These are phyloP conservation scores for Prorops nasuta DNA, from an alignment of 1,140 invertebrate species.

Conservation along the genomic window DNA sequence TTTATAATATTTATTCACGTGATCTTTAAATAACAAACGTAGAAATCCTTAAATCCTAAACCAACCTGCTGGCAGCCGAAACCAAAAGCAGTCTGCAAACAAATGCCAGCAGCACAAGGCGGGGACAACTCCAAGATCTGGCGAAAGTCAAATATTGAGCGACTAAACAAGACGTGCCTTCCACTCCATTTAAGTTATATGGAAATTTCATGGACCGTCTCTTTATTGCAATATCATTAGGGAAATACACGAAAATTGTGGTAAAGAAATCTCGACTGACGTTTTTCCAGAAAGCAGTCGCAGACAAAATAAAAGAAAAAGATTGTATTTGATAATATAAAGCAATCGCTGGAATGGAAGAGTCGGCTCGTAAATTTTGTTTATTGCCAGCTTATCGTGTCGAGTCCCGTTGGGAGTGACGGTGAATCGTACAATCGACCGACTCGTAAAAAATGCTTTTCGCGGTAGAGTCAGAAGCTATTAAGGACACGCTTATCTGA, in stretches of 20 bases:
- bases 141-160: conserved; percentile 49
- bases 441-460: conserved; percentile 30
- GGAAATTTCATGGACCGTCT: no score
- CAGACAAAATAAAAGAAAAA: no score
- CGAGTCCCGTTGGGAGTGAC: no score
- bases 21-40: conserved; percentile 49
- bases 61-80: conserved; percentile 42
- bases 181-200: conserved; percentile 25
- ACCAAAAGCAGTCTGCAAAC: conserved; percentile 42
- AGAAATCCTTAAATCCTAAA: conserved; percentile 55
- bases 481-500: conserved; percentile 31
- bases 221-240: no score
- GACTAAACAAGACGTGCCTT: conserved; percentile 41
- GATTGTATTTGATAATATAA: no score
- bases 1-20: conserved; percentile 42
- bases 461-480: conserved; percentile 8
- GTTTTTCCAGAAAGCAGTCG: no score
- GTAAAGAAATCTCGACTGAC: no score
- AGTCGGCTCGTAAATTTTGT: conserved; percentile 1
- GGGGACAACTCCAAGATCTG: conserved; percentile 22
- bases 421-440: conserved; percentile 6
- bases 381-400: no score
- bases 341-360: no score
- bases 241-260: no score
- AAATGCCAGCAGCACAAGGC: conserved; percentile 29